phyloP scores from a whole-genome alignment of 1,140 invertebrate genomes.

The Philotrypesis tridentata region DNA sequence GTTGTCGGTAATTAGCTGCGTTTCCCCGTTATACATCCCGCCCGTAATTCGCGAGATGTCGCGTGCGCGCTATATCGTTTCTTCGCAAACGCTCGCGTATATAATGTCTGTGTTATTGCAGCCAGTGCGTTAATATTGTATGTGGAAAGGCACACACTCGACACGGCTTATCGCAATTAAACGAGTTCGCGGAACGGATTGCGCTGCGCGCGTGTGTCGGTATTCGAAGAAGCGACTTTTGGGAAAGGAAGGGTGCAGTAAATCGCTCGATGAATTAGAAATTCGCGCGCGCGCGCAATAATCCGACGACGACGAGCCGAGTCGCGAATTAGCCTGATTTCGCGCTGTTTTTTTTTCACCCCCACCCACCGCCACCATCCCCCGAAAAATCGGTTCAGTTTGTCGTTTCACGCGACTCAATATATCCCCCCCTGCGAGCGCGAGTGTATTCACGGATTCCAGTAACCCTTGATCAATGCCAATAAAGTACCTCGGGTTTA shows the following conservation, averaged over 20 bases:
- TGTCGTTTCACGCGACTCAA: too few species aligned
- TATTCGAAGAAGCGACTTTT: neutral
- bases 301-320: neutral
- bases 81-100: too few species aligned
- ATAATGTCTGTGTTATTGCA: too few species aligned
- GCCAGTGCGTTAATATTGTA: neutral
- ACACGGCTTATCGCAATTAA: neutral
- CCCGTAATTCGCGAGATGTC: too few species aligned
- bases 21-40: too few species aligned
- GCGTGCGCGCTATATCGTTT: slow-evolving; percentile 11
- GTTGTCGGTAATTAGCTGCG: neutral
- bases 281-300: neutral
- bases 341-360: too few species aligned
- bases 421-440: too few species aligned
- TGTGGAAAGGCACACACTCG: too few species aligned
- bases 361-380: too few species aligned
- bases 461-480: neutral
- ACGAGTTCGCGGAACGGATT: neutral
- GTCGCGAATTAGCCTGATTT: neutral
- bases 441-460: neutral
- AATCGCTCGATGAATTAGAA: neutral
- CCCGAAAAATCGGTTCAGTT: too few species aligned
- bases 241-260: neutral
- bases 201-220: neutral
- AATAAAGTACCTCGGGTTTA: neutral